Evolutionary conservation across 2,888 invertebrate genomes (phyloP), one percentile per base, ranked within the genome.

Genomic region (Eupithecia subumbrata): DNA sequence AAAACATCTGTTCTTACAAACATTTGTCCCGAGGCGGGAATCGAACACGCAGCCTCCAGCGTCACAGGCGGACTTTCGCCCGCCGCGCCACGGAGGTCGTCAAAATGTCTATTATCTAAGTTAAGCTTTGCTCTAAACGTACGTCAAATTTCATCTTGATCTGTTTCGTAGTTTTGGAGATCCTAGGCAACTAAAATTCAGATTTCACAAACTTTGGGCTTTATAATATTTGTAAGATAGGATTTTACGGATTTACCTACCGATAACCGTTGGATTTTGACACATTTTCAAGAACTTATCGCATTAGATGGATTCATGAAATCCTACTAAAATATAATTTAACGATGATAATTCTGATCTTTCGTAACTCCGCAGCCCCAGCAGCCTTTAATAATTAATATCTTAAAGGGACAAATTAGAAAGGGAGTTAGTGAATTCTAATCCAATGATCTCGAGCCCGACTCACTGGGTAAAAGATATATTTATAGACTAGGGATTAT

Each of bases 381-480:
- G 12, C 43, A 67, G 40, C 16, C 68, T 68, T 79, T 76, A 73
- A 78, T 79, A 81, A 79, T 80, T 80, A 81, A 80, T 81, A 78
- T 77, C 78, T 78, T 74, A 73, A 76, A 79, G 78, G 79, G 80
- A 74, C 76, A 82, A 83, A 84, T 83, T 83, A 78, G 80, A 79
- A 76, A 70, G 75, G 66, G 78, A 76, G 77, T 81, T 80, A 76
- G 78, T 74, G 74, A 80, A 81, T 76, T 78, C 75, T 87, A 87
- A 87, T 85, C 88, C 86, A 83, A 84, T 84, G 82, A 85, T 82
- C 71, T 73, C 45, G 68, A 34, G 72, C 77, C 11, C 73, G 70
- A 79, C 74, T 81, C 76, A 80, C 72, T 78, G 79, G 69, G 76
- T 76, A 77, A 79, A 76, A 81, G 76, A 81, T 81, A 79, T 80